Evolutionary conservation across 1,140 invertebrate species (phyloP).

Genomic region (Drosophila busckii): DNA sequence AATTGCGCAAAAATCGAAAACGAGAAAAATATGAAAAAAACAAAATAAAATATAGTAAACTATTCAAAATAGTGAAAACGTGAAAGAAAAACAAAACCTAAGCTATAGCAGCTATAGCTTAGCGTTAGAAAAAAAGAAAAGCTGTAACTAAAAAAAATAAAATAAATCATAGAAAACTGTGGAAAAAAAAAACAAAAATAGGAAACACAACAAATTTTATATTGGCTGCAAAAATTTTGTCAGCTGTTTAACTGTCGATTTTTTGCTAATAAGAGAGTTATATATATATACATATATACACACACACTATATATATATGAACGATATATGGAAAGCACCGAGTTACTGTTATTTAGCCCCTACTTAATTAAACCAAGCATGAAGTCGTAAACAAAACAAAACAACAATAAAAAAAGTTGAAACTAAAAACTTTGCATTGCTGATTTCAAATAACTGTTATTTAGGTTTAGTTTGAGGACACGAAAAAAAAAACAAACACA

Average conservation of each 20-base stretch:
- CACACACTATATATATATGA: slow-evolving; percentile 10
- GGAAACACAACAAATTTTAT: slow-evolving; percentile 10
- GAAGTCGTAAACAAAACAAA: slow-evolving; percentile 1
- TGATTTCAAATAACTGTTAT: slow-evolving; percentile 31
- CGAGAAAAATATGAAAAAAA: slow-evolving; percentile 15
- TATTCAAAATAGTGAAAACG: too few relatives aligned
- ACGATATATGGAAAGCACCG: slow-evolving; percentile 3
- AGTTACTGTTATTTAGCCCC: slow-evolving; percentile 26
- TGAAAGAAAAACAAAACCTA: slow-evolving; percentile 10
- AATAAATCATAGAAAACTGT: background rate
- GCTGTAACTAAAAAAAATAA: slow-evolving; percentile 15
- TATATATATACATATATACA: slow-evolving; percentile 28
- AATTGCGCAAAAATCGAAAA: slow-evolving; percentile 38
- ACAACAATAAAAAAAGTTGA: background rate
- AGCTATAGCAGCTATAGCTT: slow-evolving; percentile 24
- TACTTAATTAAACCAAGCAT: slow-evolving; percentile 4
- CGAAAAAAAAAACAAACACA: slow-evolving; percentile 6
- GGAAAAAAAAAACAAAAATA: slow-evolving; percentile 13
- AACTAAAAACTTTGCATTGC: too few relatives aligned
- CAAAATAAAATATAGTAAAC: too few relatives aligned
- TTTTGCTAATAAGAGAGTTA: slow-evolving; percentile 68
- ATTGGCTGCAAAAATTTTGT: slow-evolving; percentile 43
- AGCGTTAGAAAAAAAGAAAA: slow-evolving; percentile 28
- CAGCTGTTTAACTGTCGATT: slow-evolving; percentile 76
- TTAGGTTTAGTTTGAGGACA: slow-evolving; percentile 33